Base-by-base conservation (phyloP, 2,888 invertebrate species). In the Mechanitis messenoides region DNA sequence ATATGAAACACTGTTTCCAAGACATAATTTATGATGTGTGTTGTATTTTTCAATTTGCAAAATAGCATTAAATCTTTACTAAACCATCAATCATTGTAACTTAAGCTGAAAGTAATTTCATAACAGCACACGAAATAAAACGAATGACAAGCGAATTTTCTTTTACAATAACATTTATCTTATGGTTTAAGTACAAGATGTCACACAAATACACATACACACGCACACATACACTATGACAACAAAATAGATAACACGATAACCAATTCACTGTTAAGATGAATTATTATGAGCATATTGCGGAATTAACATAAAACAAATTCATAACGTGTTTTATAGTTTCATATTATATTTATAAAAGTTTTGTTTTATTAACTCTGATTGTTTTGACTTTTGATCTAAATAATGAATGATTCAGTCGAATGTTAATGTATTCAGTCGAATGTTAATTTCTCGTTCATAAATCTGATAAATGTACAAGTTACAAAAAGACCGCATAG, bases 131-230 rank as follows among this genome's bases (percentile, higher is more conserved):
- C 45, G 45, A 59, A 62, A 62, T 42, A 20, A 42, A 56, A 56
- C 28, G 5, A 31, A 50, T 59, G 56, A 60, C 56, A 55, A 58
- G 9, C 9, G 53, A 33, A 9, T 55, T 60, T 55, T 31, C 50
- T 45, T 50, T 33, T 33, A 31, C 31, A 6, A n/a, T 45, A 60
- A 47, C 55, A 63, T 63, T 63, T 63, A 63, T 63, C 56, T 63
- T 55, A 55, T 11, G 33, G 6, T 53, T 42, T 38, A 53, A 46
- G 59, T 59, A 20, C 20, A 20, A 20, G 38, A 46, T 33, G 54
- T 63, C 28, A 47, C 38, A 58, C 46, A 55, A 20, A 20, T 20
- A 20, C 20, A 20, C 20, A 20, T 20, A 20, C 20, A 20, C 20
- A 20, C 20, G 20, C 20, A 20, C 20, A 20, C 20, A 20, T 20